phyloP scores from a whole-genome alignment of 2,888 invertebrate species.

The Drosophila seclusa region DNA sequence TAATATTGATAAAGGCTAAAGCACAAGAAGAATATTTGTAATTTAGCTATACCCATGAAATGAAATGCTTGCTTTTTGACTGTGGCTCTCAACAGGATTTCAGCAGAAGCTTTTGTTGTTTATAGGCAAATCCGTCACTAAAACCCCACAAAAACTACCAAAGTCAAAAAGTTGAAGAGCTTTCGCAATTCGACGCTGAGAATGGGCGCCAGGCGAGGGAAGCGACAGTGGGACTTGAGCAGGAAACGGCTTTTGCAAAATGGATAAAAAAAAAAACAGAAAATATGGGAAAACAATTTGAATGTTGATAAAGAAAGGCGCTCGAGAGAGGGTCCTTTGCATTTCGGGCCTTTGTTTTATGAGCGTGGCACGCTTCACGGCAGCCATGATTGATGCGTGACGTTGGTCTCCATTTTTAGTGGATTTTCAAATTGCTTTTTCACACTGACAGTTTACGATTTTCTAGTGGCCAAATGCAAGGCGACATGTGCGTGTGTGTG shows the following conservation, averaged over 20 bases:
- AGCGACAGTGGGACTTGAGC: constrained; percentile 19
- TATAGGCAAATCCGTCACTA: constrained; percentile 37
- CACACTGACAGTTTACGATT: constrained; percentile 74
- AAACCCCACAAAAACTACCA: constrained; percentile 36
- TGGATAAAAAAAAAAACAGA: constrained; percentile 11
- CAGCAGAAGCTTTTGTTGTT: constrained; percentile 2
- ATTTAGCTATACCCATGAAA: not conserved
- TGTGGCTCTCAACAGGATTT: not conserved
- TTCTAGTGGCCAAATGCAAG: constrained; percentile 33
- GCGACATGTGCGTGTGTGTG: not conserved
- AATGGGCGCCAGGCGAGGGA: constrained; percentile 9
- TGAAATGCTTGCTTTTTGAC: not conserved
- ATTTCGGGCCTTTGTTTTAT: constrained; percentile 69
- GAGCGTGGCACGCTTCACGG: constrained; percentile 57
- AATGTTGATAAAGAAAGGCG: constrained; percentile 70
- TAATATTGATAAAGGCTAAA: not conserved
- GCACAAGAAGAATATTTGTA: too few species aligned
- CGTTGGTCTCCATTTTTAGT: constrained; percentile 65
- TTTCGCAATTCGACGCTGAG: constrained; percentile 34
- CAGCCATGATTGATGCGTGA: constrained; percentile 72
- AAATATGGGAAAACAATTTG: constrained; percentile 79
- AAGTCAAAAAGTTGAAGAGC: constrained; percentile 56
- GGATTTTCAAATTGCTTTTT: constrained; percentile 79
- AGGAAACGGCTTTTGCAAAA: constrained; percentile 10
- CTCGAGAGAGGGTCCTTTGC: constrained; percentile 33